Base-by-base conservation (phyloP, 2,797 vertebrate species). In the Sardinella longiceps region DNA sequence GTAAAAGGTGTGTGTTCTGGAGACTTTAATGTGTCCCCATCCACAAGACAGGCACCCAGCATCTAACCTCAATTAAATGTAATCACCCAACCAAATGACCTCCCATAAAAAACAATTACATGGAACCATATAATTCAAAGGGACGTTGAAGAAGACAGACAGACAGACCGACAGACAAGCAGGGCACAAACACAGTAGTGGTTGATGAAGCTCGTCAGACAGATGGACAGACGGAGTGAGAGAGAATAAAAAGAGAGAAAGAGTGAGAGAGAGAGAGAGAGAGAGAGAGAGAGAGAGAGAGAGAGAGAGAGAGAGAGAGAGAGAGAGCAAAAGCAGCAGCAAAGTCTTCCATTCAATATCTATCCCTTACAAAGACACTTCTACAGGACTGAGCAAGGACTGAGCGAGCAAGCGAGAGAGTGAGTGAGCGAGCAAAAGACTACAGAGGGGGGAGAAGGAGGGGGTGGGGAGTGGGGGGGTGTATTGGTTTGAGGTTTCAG, bases 401-500 rank as follows among this genome's bases (percentile, higher is more conserved):
- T 25, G 2, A 28, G 11, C 30, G 89, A 92, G 88, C 88, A 89
- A 89, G 89, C 90, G 90, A 45, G 80, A 18, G 23, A 33, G 45
- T 37, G 33, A 77, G 80, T 30, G 2, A 28, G 12, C 30, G 80
- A 63, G 45, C 82, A n/a, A n/a, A n/a, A n/a, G n/a, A n/a, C n/a
- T n/a, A n/a, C n/a, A n/a, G n/a, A n/a, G n/a, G n/a, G n/a, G n/a
- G n/a, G n/a, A n/a, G 81, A 39, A 82, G 88, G 84, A 82, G 87
- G 85, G 60, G 82, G 84, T 82, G 37, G 81, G 82, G 85, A 70
- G 50, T 4, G 2, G 28, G 46, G 18, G 82, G 82, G 56, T 82
- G 88, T 83, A 46, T 51, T 77, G 30, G 81, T 51, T 30, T 89
- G 89, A 86, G 89, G 89, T 90, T 90, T 89, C 23, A 83, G 87